phyloP scores from a whole-genome alignment of 2,888 invertebrate genomes.

The Galeruca laticollis region DNA sequence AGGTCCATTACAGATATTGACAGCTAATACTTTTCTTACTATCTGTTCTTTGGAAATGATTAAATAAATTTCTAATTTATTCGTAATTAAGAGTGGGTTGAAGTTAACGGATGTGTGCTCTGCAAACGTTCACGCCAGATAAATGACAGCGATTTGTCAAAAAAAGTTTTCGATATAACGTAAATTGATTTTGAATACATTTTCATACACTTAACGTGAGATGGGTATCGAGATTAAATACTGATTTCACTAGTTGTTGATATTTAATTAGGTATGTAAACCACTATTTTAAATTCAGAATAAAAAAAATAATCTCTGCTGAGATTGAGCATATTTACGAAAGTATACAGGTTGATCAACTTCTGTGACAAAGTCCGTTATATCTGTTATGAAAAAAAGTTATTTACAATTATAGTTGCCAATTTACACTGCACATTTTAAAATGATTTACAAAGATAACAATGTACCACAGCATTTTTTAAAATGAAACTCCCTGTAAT shows the following conservation, averaged over 20 bases:
- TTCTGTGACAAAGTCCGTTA: too few species aligned
- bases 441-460: too few species aligned
- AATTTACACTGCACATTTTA: too few species aligned
- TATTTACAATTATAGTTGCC: too few species aligned
- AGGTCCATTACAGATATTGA: constrained; percentile 18
- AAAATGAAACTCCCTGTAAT: too few species aligned
- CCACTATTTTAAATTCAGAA: neutral
- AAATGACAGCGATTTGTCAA: constrained; percentile 53
- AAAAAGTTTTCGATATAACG: constrained; percentile 39
- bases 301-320: neutral
- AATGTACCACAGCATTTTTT: too few species aligned
- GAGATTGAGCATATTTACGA: too few species aligned
- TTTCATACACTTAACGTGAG: constrained; percentile 35
- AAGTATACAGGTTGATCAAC: too few species aligned
- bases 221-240: constrained; percentile 29
- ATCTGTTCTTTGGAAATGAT: constrained; percentile 30
- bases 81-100: constrained; percentile 55
- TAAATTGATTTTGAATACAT: constrained; percentile 46
- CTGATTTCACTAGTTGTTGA: constrained; percentile 15
- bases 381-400: too few species aligned
- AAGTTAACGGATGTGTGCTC: constrained; percentile 48
- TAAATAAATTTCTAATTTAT: constrained; percentile 50
- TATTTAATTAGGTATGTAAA: neutral
- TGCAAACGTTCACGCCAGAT: constrained; percentile 46
- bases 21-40: constrained; percentile 29